Percentiles rank a stretch among this genome's conserved stretches.
Evolutionary conservation across 2,797 vertebrate genomes (phyloP).

Genomic region (Yasuhikotakia modesta): DNA sequence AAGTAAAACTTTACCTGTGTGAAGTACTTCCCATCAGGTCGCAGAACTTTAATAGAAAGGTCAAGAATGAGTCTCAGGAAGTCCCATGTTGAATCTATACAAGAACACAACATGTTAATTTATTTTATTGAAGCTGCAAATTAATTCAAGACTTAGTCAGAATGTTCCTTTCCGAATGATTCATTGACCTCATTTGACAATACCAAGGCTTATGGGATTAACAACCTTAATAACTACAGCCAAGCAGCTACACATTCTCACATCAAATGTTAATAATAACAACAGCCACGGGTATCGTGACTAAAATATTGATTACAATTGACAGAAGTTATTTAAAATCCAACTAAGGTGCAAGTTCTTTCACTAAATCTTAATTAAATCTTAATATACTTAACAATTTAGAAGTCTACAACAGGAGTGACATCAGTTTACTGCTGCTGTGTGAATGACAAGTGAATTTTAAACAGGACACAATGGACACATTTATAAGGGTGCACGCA

Average conservation of each 20-base stretch:
- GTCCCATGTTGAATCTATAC: slow-evolving; percentile 94
- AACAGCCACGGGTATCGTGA: background rate
- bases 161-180: background rate
- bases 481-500: background rate
- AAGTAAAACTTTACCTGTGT: slow-evolving; percentile 82
- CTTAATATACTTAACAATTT: background rate
- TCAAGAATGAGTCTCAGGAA: slow-evolving; percentile 96
- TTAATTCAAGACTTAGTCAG: background rate
- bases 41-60: slow-evolving; percentile 93
- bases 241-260: background rate
- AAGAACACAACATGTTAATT: background rate
- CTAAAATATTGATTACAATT: background rate
- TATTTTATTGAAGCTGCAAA: background rate
- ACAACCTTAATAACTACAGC: background rate
- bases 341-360: background rate
- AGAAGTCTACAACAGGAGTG: background rate
- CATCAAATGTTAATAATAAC: background rate
- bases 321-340: background rate
- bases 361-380: background rate
- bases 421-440: background rate
- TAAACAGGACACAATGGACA: background rate
- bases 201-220: background rate
- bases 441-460: background rate
- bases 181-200: background rate
- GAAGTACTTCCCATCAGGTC: slow-evolving; percentile 93